Evolutionary conservation across 92 coral and sea anemone species (phyloP).

Genomic region (Montipora capitata): DNA sequence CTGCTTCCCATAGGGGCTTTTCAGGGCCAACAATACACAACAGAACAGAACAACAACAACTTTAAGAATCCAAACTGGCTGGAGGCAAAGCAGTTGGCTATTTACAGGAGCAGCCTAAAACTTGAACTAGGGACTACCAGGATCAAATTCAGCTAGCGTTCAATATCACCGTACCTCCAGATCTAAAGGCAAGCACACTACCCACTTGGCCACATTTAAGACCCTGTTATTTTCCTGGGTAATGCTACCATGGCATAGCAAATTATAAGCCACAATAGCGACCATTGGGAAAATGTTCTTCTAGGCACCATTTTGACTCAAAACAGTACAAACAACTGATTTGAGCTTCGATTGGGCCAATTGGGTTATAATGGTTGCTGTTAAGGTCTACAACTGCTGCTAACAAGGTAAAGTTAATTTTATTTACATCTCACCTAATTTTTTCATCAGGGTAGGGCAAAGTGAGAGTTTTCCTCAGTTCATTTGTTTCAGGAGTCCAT

Average conservation of each 20-base stretch:
- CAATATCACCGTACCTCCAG: too few relatives aligned
- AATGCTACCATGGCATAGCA: constrained; percentile 65
- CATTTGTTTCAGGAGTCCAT: constrained; percentile 93
- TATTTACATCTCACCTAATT: constrained; percentile 73
- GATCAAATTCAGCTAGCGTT: too few relatives aligned
- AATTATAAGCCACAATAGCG: constrained; percentile 34
- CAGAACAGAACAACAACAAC: too few relatives aligned
- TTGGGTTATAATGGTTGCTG: neutral
- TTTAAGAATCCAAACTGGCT: too few relatives aligned
- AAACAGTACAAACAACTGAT: constrained; percentile 44
- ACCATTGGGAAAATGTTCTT: constrained; percentile 59
- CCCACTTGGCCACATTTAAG: neutral
- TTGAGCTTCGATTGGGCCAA: constrained; percentile 77
- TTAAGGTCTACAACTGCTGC: too few relatives aligned
- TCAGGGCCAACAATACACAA: too few relatives aligned
- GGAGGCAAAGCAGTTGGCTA: too few relatives aligned
- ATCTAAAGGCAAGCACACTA: too few relatives aligned
- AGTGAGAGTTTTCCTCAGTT: constrained; percentile 82
- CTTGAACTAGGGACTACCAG: too few relatives aligned
- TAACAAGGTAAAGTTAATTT: too few relatives aligned
- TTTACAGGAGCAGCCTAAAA: too few relatives aligned
- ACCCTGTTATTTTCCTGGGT: constrained; percentile 79
- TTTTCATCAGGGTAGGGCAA: constrained; percentile 84
- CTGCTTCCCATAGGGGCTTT: too few relatives aligned
- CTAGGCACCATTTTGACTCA: constrained; percentile 81